These are phyloP conservation scores for Achatina immaculata DNA, from an alignment of 1,140 invertebrate species.

Conservation along the genomic window DNA sequence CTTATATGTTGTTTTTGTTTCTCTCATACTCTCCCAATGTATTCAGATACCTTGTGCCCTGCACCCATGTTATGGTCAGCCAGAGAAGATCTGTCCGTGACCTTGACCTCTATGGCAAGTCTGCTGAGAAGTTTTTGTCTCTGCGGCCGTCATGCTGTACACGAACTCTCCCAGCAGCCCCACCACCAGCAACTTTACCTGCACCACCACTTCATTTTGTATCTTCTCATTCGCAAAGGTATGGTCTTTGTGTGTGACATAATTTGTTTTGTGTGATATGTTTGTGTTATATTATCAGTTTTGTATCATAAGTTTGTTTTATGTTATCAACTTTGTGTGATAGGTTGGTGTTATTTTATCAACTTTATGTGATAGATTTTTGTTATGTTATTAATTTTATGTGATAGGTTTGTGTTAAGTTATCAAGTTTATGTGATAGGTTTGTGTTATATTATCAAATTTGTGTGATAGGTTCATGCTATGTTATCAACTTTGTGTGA, in stretches of 20 bases:
- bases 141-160: slow-evolving; percentile 79
- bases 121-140: slow-evolving; percentile 85
- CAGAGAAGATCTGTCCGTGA: slow-evolving; percentile 83
- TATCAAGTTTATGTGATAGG: too few species aligned
- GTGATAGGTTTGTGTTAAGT: too few species aligned
- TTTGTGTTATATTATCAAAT: too few species aligned
- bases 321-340: too few species aligned
- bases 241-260: not conserved
- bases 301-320: too few species aligned
- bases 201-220: not conserved
- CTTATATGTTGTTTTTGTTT: too few species aligned
- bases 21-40: too few species aligned
- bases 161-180: not conserved
- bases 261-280: not conserved
- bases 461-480: too few species aligned
- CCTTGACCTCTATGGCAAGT: slow-evolving; percentile 80
- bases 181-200: not conserved
- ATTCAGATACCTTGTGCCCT: slow-evolving; percentile 83
- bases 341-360: too few species aligned
- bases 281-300: not conserved
- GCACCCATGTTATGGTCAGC: slow-evolving; percentile 90
- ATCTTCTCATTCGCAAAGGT: not conserved
- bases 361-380: too few species aligned
- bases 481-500: too few species aligned
- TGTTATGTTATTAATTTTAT: too few species aligned